Percentiles rank a stretch among this genome's conserved stretches.
These are phyloP conservation scores for Drosophila prostipennis DNA, from an alignment of 2,888 invertebrate species.

Conservation along the genomic window DNA sequence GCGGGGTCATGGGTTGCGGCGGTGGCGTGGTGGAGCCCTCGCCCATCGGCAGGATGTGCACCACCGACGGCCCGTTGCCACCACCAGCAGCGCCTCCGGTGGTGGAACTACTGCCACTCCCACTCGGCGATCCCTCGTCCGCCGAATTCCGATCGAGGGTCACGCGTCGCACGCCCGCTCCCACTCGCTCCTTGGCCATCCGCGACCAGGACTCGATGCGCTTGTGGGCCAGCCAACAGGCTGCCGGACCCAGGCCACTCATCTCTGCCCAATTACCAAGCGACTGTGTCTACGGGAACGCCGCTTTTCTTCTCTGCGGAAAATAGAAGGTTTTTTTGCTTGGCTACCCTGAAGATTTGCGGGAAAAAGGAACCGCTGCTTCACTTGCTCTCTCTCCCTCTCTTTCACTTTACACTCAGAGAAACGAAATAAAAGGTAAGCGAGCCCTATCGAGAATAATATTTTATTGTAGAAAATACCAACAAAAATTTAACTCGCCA, in stretches of 20 bases:
- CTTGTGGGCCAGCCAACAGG: conserved; percentile 91
- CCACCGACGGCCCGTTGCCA: conserved; percentile 18
- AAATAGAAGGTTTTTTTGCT: conserved; percentile 15
- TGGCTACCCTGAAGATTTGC: conserved; percentile 1
- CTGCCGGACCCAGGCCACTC: conserved; percentile 90
- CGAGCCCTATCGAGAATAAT: background rate
- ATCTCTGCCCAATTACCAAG: conserved; percentile 75
- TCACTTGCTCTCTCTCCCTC: conserved; percentile 14
- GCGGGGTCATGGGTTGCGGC: conserved; percentile 82
- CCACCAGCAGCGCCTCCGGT: conserved; percentile 28
- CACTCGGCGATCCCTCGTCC: conserved; percentile 70
- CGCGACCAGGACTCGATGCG: conserved; percentile 91
- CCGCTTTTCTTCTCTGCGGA: background rate
- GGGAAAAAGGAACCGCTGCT: conserved; percentile 14
- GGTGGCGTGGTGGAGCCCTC: conserved; percentile 58
- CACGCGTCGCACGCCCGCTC: conserved; percentile 83
- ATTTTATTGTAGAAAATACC: too few relatives aligned
- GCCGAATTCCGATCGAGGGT: conserved; percentile 82
- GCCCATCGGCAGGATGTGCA: conserved; percentile 26
- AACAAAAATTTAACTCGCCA: too few relatives aligned
- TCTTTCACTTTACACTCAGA: conserved; percentile 3
- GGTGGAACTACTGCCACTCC: conserved; percentile 56
- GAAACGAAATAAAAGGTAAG: background rate
- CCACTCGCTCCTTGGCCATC: conserved; percentile 88
- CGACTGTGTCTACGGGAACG: conserved; percentile 2